phyloP scores from a whole-genome alignment of 2,888 invertebrate species.

The Rutpela maculata region DNA sequence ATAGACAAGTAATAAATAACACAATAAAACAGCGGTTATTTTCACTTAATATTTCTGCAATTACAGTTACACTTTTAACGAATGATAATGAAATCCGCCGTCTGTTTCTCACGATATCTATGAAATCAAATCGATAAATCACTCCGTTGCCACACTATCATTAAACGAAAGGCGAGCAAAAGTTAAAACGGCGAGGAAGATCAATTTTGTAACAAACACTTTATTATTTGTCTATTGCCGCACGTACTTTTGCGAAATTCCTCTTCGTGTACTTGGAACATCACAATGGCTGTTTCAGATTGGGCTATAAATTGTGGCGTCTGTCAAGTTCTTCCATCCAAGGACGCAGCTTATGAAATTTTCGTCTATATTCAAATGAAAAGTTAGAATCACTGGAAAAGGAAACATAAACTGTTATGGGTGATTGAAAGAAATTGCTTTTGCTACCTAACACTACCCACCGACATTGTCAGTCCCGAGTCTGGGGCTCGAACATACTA shows the following conservation, averaged over 20 bases:
- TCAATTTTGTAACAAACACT: constrained; percentile 12
- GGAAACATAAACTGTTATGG: too few species aligned
- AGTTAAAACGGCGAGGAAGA: background rate
- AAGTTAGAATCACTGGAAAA: background rate
- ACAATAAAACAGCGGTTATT: constrained; percentile 10
- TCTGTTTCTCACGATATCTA: constrained; percentile 22
- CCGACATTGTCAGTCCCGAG: too few species aligned
- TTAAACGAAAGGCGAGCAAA: constrained; percentile 10
- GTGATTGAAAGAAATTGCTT: too few species aligned
- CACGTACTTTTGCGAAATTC: constrained; percentile 23
- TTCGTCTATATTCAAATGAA: background rate
- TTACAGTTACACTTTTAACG: constrained; percentile 21
- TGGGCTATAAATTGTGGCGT: constrained; percentile 7
- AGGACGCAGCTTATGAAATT: background rate
- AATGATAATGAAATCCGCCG: constrained; percentile 17
- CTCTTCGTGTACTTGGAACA: background rate
- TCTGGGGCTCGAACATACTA: too few species aligned
- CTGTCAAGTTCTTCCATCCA: background rate
- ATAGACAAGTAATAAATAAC: constrained; percentile 18
- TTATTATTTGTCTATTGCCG: constrained; percentile 19
- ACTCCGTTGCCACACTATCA: constrained; percentile 1
- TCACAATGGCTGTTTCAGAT: background rate
- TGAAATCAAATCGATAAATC: constrained; percentile 24
- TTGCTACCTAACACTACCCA: too few species aligned
- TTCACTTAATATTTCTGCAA: constrained; percentile 10